Evolutionary conservation across 2,888 invertebrate species (phyloP).

Genomic region (Drosophila engyochracea): DNA sequence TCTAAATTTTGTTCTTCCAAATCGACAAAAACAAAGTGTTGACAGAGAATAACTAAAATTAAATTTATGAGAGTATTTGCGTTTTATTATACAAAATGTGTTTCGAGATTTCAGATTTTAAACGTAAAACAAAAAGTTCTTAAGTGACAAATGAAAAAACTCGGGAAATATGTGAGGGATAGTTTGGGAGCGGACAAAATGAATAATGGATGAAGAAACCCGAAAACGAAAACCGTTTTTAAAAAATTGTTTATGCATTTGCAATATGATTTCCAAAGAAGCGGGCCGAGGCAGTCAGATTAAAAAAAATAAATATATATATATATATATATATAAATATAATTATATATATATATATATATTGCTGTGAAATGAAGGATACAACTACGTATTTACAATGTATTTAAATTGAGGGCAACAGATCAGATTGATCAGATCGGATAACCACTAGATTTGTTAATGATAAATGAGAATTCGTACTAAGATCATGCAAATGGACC

Average conservation of each 20-base stretch:
- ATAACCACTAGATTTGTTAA: slow-evolving; percentile 17
- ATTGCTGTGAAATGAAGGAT: slow-evolving; percentile 4
- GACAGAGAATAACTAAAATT: slow-evolving; percentile 69
- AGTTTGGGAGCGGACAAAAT: slow-evolving; percentile 62
- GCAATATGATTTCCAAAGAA: slow-evolving; percentile 52
- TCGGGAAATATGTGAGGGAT: slow-evolving; percentile 39
- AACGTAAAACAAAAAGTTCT: slow-evolving; percentile 26
- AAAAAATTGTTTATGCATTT: slow-evolving; percentile 25
- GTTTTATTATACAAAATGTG: slow-evolving; percentile 66
- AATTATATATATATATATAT: background rate
- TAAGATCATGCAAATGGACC: slow-evolving; percentile 43
- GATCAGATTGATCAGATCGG: slow-evolving; percentile 30
- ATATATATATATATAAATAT: background rate
- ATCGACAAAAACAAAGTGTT: slow-evolving; percentile 67
- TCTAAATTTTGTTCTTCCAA: slow-evolving; percentile 49
- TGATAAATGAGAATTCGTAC: slow-evolving; percentile 6
- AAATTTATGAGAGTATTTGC: slow-evolving; percentile 54
- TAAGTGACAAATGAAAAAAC: slow-evolving; percentile 38
- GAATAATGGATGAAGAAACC: slow-evolving; percentile 48
- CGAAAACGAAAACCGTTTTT: slow-evolving; percentile 30
- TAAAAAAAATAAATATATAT: background rate
- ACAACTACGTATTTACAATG: slow-evolving; percentile 9
- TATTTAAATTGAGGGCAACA: background rate
- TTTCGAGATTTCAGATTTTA: slow-evolving; percentile 19
- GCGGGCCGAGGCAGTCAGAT: slow-evolving; percentile 15